Evolutionary conservation across 2,797 vertebrate species (phyloP).

Genomic region (Mus minutoides): DNA sequence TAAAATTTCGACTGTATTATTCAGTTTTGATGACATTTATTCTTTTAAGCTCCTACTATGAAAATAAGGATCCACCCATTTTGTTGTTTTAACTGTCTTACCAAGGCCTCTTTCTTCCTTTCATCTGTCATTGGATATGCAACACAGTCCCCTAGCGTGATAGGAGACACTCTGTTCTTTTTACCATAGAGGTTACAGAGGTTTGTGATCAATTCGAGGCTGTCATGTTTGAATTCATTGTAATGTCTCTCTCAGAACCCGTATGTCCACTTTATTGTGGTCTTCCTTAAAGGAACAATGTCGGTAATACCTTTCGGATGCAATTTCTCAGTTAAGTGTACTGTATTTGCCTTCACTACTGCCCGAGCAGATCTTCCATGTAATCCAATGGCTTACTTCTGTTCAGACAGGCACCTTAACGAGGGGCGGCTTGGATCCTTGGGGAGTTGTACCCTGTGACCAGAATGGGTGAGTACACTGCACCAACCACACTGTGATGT

Average conservation of each 20-base stretch:
- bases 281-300: background rate
- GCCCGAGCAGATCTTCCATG: background rate
- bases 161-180: background rate
- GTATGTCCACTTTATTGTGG: background rate
- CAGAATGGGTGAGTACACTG: conserved; percentile 83
- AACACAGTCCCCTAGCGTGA: background rate
- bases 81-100: background rate
- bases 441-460: conserved; percentile 85
- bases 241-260: background rate
- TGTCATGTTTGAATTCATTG: background rate
- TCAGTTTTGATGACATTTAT: conserved; percentile 25
- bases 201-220: background rate
- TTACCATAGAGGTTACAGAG: background rate
- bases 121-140: background rate
- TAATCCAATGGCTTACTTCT: conserved; percentile 71
- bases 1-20: background rate
- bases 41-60: background rate
- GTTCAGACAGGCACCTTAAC: conserved; percentile 90
- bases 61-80: background rate
- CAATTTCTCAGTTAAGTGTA: background rate
- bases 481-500: background rate
- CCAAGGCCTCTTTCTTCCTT: background rate
- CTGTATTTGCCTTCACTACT: background rate
- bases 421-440: conserved; percentile 88
- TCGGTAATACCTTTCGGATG: background rate